phyloP scores from a whole-genome alignment of 2,888 invertebrate genomes.

The Tigriopus californicus region DNA sequence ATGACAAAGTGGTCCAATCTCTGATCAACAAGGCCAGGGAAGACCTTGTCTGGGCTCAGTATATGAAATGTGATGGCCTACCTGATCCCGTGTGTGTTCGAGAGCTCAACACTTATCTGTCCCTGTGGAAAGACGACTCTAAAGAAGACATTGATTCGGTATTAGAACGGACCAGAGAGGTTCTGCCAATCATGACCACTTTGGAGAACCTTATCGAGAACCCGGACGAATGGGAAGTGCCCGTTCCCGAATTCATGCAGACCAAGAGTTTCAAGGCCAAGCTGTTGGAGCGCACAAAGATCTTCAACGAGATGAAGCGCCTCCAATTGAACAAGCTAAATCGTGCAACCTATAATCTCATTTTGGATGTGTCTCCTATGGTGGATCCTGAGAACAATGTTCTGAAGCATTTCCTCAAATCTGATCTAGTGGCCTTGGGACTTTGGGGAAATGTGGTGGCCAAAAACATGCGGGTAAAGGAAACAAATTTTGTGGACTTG shows the following conservation, averaged over 20 bases:
- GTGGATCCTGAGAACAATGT: slow-evolving; percentile 19
- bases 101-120: slow-evolving; percentile 2
- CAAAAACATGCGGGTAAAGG: slow-evolving; percentile 14
- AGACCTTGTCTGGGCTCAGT: slow-evolving; percentile 18
- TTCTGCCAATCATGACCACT: slow-evolving; percentile 9
- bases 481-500: slow-evolving; percentile 16
- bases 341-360: slow-evolving; percentile 21
- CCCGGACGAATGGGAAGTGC: slow-evolving; percentile 13
- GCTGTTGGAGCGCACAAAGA: background rate
- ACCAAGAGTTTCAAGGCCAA: slow-evolving; percentile 6
- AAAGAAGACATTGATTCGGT: slow-evolving; percentile 8
- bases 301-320: slow-evolving; percentile 12
- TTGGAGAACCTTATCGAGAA: slow-evolving; percentile 8
- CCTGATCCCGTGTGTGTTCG: slow-evolving; percentile 18
- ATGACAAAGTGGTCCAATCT: slow-evolving; percentile 1
- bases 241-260: background rate
- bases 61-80: slow-evolving; percentile 20
- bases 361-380: slow-evolving; percentile 20
- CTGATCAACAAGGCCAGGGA: slow-evolving; percentile 4
- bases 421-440: background rate
- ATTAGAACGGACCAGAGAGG: slow-evolving; percentile 1
- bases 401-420: slow-evolving; percentile 9
- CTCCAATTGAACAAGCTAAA: slow-evolving; percentile 19
- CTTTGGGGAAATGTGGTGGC: slow-evolving; percentile 15
- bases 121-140: slow-evolving; percentile 7